Evolutionary conservation across 2,113 vertebrate species (phyloP).

Genomic region (Panthera leo): DNA sequence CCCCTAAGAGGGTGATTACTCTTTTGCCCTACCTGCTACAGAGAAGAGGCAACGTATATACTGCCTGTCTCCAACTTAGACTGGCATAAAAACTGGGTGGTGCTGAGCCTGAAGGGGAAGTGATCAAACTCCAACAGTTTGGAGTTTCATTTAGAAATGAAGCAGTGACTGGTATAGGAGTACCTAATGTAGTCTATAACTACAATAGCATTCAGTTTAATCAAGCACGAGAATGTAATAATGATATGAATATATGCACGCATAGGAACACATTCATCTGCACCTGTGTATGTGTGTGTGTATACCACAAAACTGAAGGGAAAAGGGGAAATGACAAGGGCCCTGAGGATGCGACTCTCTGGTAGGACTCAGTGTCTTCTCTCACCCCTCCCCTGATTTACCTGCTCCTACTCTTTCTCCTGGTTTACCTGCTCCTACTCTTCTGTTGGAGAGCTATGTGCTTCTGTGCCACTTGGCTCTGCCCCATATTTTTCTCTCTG

Average conservation of each 20-base stretch:
- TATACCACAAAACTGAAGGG: neutral
- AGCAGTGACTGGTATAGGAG: neutral
- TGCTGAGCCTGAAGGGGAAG: neutral
- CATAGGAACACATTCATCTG: neutral
- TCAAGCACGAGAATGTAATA: neutral
- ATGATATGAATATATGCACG: neutral
- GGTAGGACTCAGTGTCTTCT: neutral
- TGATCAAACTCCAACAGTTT: neutral
- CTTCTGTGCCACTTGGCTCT: neutral
- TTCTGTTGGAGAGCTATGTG: neutral
- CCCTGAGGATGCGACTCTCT: neutral
- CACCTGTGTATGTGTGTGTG: rapidly evolving
- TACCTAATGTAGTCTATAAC: neutral
- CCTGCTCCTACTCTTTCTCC: neutral
- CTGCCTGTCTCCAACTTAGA: neutral
- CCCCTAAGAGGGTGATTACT: neutral
- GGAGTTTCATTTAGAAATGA: neutral
- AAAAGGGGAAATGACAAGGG: neutral
- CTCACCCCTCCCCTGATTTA: neutral
- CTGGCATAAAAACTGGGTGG: neutral
- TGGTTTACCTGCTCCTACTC: neutral
- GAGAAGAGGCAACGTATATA: neutral
- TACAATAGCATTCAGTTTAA: neutral
- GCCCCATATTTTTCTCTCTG: neutral
- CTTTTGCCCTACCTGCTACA: neutral